Evolutionary conservation across 2,113 vertebrate genomes (phyloP), one percentile per base, ranked within the genome.

Genomic region (Cromileptes altivelis): DNA sequence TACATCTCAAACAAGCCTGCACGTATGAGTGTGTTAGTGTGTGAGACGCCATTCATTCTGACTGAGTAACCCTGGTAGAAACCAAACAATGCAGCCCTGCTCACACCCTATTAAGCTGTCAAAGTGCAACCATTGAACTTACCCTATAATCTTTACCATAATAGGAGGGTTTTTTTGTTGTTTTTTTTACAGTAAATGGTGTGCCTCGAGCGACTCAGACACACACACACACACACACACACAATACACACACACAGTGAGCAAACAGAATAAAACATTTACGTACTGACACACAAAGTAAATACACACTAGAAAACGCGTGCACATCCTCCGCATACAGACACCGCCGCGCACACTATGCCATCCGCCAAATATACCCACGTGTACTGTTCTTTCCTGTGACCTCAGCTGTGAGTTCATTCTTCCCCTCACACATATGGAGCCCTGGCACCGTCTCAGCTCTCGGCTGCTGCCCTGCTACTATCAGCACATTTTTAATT

Each of bases 401-500:
- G 91, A 93, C 92, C 93, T 93, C 55, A 63, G 78, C 87, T 83
- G 42, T 50, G 77, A 85, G 90, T 92, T 91, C 89, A 86, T 75
- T 84, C 78, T 81, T 72, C 73, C 56, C 75, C 61, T 88, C 62
- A 17, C 93, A 88, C 93, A 93, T 85, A 85, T 90, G 89, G 92
- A 88, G 90, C 21, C 25, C 82, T 93, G 92, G 91, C 90, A 88
- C 33, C 5, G 55, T 13, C 65, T 85, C 85, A 45, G 80, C 62
- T 64, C 87, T 87, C 79, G 60, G 82, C 87, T 90, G 88, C 91
- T 86, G 81, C 88, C 67, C 80, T 82, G 90, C 92, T 85, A 86
- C 88, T 89, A 92, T 93, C 93, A 93, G 92, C 91, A 90, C 86
- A 86, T 93, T 94, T 92, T 91, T 82, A 92, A 93, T 90, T 86